Evolutionary conservation across 2,888 invertebrate genomes (phyloP), one percentile per base, ranked within the genome.

Genomic region (Phragmatobia fuliginosa): DNA sequence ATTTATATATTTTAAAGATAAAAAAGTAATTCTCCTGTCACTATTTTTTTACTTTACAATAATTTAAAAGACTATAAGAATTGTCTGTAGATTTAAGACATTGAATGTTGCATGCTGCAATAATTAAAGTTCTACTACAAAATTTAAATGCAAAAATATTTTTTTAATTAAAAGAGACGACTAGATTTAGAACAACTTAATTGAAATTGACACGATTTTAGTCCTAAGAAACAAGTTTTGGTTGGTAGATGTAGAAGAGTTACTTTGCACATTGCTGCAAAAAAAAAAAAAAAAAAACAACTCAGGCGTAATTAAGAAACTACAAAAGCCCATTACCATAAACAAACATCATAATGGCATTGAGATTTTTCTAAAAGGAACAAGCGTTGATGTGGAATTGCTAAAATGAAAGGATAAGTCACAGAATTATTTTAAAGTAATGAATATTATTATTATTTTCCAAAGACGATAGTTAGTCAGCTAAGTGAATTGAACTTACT

Each of bases 21-120:
- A n/a, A 21, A 7, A 5, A n/a, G 2, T 49, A 0, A 1, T n/a
- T 8, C 0, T n/a, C n/a, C 10, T 21, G 21, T 0, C 8, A 8
- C n/a, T n/a, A 49, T 10, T n/a, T n/a, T 10, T n/a, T 49, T 8
- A 1, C n/a, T 10, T 49, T 49, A 49, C 21, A 49, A 21, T 1
- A 21, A 45, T 21, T 1, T 41, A n/a, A n/a, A n/a, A n/a, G n/a
- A n/a, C n/a, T n/a, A n/a, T n/a, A n/a, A n/a, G n/a, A n/a, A n/a
- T n/a, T n/a, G n/a, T 0, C 45, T 67, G 68, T 25, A 25, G 14
- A 11, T 25, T 52, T 25, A 52, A 11, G n/a, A 25, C 14, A 14
- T 11, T 25, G 25, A 52, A 25, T n/a, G 25, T 5, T 11, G 5
- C 25, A 52, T 0, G 49, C n/a, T 25, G 11, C 7, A 41, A 21